phyloP scores from a whole-genome alignment of 2,888 invertebrate species.

The Pinctada fucata region DNA sequence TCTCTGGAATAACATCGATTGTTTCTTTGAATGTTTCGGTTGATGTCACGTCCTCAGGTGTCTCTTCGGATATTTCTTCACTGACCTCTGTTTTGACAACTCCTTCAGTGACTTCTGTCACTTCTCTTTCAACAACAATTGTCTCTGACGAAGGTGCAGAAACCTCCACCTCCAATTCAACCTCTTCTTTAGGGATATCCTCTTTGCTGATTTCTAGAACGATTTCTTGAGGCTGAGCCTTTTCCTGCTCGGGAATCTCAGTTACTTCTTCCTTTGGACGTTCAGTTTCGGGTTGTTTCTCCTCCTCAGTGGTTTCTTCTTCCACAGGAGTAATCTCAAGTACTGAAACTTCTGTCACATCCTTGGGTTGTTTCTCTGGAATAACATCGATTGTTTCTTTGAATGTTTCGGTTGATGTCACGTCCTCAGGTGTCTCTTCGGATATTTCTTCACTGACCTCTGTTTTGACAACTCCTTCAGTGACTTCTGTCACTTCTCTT shows the following conservation, averaged over 20 bases:
- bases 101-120: slow-evolving; percentile 32
- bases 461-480: background rate
- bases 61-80: slow-evolving; percentile 33
- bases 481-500: too few species aligned
- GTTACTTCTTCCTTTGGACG: slow-evolving; percentile 26
- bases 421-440: background rate
- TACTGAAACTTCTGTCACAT: background rate
- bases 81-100: slow-evolving; percentile 32
- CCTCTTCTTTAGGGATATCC: background rate
- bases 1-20: slow-evolving; percentile 24
- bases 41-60: slow-evolving; percentile 9
- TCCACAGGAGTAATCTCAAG: slow-evolving; percentile 20
- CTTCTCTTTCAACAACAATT: slow-evolving; percentile 8
- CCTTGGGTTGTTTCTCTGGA: background rate
- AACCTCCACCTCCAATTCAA: background rate
- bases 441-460: background rate
- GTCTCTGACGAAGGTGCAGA: background rate
- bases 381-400: background rate
- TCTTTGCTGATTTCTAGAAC: slow-evolving; percentile 14
- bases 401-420: background rate
- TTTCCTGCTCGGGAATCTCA: too few species aligned
- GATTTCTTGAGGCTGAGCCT: slow-evolving; percentile 11
- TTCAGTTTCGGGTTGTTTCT: too few species aligned
- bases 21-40: slow-evolving; percentile 18
- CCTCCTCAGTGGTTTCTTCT: slow-evolving; percentile 21